A percentile compares a stretch with the other conserved stretches of the same genome.
phyloP scores from a whole-genome alignment of 2,888 invertebrate species.

The Prenolepis imparis region DNA sequence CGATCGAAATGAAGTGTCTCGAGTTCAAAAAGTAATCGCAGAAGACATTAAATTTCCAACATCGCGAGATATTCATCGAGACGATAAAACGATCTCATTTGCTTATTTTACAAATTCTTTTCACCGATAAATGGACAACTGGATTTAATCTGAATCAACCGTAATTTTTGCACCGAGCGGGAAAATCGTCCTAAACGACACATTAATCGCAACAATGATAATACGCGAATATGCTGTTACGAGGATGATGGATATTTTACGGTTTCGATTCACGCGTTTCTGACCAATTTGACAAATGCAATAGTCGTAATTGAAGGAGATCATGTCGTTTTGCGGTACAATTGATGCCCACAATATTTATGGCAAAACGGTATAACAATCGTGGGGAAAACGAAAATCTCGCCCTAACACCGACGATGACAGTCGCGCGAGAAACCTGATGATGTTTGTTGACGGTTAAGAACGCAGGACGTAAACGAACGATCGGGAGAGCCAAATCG shows the following conservation, averaged over 20 bases:
- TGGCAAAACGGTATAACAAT: slow-evolving; percentile 7
- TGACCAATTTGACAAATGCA: slow-evolving; percentile 32
- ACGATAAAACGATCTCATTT: not conserved
- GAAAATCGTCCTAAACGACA: not conserved
- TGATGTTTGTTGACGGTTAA: slow-evolving; percentile 66
- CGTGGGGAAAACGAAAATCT: slow-evolving; percentile 56
- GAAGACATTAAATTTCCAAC: slow-evolving; percentile 5
- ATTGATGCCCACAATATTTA: slow-evolving; percentile 25
- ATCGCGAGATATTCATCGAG: not conserved
- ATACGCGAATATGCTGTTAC: not conserved
- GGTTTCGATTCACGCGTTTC: slow-evolving; percentile 24
- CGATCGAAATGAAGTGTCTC: slow-evolving; percentile 20
- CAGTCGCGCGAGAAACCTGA: slow-evolving; percentile 56
- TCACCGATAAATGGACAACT: not conserved
- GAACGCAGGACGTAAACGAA: slow-evolving; percentile 66
- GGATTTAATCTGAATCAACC: not conserved
- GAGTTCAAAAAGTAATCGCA: not conserved
- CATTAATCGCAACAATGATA: slow-evolving; percentile 11
- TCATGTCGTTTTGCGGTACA: slow-evolving; percentile 19
- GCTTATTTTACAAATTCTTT: not conserved
- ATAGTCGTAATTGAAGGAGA: slow-evolving; percentile 49
- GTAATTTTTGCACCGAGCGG: not conserved
- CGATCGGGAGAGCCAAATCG: slow-evolving; percentile 62
- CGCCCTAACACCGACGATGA: slow-evolving; percentile 66
- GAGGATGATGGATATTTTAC: slow-evolving; percentile 34